Evolutionary conservation across 2,113 vertebrate genomes (phyloP).

Genomic region (Salminus brasiliensis): DNA sequence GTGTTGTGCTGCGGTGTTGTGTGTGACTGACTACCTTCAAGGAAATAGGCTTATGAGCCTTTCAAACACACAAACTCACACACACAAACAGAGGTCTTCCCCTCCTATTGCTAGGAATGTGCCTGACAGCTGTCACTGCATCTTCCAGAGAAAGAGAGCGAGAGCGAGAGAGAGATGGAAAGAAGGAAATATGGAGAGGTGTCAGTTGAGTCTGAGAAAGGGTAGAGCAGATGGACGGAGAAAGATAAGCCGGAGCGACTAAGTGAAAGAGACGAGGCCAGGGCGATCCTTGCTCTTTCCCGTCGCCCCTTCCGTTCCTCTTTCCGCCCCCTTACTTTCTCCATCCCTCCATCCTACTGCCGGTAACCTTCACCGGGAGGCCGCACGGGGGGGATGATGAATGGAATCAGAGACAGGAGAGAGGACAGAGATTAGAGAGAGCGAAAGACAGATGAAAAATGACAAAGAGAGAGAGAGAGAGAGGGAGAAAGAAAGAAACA

Average conservation of each 20-base stretch:
- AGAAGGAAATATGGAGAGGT: constrained; percentile 27
- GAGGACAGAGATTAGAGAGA: constrained; percentile 75
- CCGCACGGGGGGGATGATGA: constrained; percentile 74
- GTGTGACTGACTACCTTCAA: neutral
- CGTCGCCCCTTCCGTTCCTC: constrained; percentile 67
- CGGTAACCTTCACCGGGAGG: constrained; percentile 73
- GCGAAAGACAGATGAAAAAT: constrained; percentile 75
- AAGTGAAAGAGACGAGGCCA: constrained; percentile 43
- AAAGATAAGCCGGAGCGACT: constrained; percentile 33
- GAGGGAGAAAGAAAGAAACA: constrained; percentile 18
- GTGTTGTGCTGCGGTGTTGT: neutral
- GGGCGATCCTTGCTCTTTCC: constrained; percentile 32
- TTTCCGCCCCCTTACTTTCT: constrained; percentile 62
- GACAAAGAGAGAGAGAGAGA: constrained; percentile 65
- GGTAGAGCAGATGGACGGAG: constrained; percentile 38
- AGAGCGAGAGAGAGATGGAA: constrained; percentile 19
- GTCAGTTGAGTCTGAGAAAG: constrained; percentile 21
- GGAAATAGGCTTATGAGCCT: neutral
- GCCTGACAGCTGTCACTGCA: constrained; percentile 66
- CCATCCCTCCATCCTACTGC: constrained; percentile 60
- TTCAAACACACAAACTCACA: constrained; percentile 20
- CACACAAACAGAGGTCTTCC: constrained; percentile 36
- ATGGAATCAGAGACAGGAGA: constrained; percentile 74
- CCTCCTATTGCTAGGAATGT: constrained; percentile 38
- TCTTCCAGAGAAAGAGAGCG: constrained; percentile 31